A percentile compares a stretch with the other conserved stretches of the same genome.
phyloP scores from a whole-genome alignment of 2,113 vertebrate species.

The Oplegnathus fasciatus region DNA sequence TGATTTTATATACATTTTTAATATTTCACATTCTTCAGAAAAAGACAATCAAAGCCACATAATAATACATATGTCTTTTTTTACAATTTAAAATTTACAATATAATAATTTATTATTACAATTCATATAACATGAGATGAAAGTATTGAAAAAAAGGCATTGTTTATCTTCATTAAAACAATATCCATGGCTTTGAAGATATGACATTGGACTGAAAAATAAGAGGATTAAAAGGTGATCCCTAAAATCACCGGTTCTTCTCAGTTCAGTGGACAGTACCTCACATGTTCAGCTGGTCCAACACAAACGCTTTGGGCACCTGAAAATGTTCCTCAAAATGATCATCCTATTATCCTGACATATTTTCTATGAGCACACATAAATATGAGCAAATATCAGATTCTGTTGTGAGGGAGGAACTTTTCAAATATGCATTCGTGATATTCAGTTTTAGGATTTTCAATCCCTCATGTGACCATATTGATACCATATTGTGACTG shows the following conservation, averaged over 20 bases:
- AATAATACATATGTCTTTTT: slow-evolving; percentile 79
- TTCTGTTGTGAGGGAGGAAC: neutral
- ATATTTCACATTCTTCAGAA: slow-evolving; percentile 83
- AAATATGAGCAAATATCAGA: slow-evolving; percentile 3
- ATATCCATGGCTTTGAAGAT: slow-evolving; percentile 73
- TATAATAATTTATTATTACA: slow-evolving; percentile 85
- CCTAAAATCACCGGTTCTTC: slow-evolving; percentile 40
- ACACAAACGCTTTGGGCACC: slow-evolving; percentile 13
- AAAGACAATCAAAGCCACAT: slow-evolving; percentile 83
- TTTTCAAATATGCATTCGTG: slow-evolving; percentile 18
- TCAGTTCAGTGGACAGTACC: slow-evolving; percentile 16
- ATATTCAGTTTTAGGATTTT: neutral
- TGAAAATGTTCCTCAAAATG: neutral
- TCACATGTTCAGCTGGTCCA: slow-evolving; percentile 9
- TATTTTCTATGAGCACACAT: slow-evolving; percentile 9
- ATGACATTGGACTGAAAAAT: slow-evolving; percentile 52
- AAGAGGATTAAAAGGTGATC: slow-evolving; percentile 36
- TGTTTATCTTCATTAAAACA: slow-evolving; percentile 65
- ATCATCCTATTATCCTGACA: neutral
- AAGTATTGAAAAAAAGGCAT: slow-evolving; percentile 78
- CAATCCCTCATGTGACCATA: neutral
- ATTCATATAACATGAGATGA: slow-evolving; percentile 77
- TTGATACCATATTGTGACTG: neutral
- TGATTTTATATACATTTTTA: slow-evolving; percentile 81
- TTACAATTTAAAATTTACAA: slow-evolving; percentile 86